Conservation (phyloP, 1,140 invertebrate genomes). For the Ephestia elutella region DNA sequence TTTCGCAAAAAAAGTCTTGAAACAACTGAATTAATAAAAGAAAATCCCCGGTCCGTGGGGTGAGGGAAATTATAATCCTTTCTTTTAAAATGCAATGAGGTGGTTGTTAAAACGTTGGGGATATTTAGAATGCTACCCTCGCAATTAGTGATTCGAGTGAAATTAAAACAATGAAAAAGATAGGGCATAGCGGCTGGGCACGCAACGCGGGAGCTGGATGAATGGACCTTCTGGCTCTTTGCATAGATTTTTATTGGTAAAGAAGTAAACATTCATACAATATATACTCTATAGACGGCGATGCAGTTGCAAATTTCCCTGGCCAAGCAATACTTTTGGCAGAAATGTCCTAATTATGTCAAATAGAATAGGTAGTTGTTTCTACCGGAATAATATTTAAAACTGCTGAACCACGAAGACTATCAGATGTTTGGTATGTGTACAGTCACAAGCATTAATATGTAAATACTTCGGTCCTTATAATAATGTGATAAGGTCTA, state of each 20-base stretch:
- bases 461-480: too few species aligned
- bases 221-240: constrained; percentile 19
- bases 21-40: constrained; percentile 66
- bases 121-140: constrained; percentile 62
- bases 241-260: constrained; percentile 12
- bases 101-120: constrained; percentile 67
- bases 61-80: constrained; percentile 70
- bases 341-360: too few species aligned
- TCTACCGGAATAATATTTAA: too few species aligned
- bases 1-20: constrained; percentile 22
- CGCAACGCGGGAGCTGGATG: constrained; percentile 38
- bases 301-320: too few species aligned
- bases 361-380: too few species aligned
- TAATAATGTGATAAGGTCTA: too few species aligned
- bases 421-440: too few species aligned
- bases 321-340: too few species aligned
- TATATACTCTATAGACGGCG: too few species aligned
- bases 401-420: too few species aligned
- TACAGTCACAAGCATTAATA: too few species aligned
- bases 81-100: constrained; percentile 74
- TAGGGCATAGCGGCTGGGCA: constrained; percentile 34
- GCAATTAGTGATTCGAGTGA: constrained; percentile 66
- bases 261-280: neutral
- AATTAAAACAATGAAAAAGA: constrained; percentile 67
- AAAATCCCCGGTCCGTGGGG: constrained; percentile 49